Evolutionary conservation across 2,888 invertebrate species (phyloP).

Genomic region (Drosophila sordidula): DNA sequence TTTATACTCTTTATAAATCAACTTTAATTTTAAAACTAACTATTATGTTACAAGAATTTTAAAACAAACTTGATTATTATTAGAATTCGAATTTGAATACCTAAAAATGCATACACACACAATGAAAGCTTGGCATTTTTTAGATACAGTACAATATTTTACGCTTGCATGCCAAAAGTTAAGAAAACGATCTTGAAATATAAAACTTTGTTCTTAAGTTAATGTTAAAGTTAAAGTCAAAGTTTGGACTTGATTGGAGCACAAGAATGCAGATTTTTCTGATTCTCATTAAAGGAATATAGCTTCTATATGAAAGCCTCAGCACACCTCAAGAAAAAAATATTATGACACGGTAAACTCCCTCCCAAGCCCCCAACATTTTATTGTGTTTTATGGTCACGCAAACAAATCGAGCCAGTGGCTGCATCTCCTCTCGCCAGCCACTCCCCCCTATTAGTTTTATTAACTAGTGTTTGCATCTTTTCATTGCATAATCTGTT

Average conservation of each 20-base stretch:
- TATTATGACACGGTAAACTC: constrained; percentile 10
- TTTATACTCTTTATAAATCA: too few species aligned
- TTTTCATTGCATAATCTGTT: constrained; percentile 79
- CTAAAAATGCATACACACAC: too few species aligned
- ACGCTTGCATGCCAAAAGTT: too few species aligned
- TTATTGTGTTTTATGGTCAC: constrained; percentile 37
- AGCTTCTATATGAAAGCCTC: neutral
- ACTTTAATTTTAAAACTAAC: too few species aligned
- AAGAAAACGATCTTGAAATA: too few species aligned
- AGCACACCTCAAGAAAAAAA: neutral
- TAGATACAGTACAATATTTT: too few species aligned
- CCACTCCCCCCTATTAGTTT: constrained; percentile 53
- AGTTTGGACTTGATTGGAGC: neutral
- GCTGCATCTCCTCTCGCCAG: neutral
- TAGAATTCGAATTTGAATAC: too few species aligned
- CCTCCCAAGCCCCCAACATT: constrained; percentile 1
- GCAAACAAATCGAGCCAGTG: constrained; percentile 55
- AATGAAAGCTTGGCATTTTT: too few species aligned
- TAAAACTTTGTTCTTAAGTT: too few species aligned
- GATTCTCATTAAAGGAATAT: neutral
- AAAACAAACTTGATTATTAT: too few species aligned
- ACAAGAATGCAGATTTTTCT: neutral
- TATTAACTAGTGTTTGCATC: constrained; percentile 72
- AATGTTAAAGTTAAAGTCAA: too few species aligned
- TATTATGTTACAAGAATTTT: too few species aligned